Conservation (phyloP, 2,888 invertebrate genomes). For the Chrysodeixis includens region DNA sequence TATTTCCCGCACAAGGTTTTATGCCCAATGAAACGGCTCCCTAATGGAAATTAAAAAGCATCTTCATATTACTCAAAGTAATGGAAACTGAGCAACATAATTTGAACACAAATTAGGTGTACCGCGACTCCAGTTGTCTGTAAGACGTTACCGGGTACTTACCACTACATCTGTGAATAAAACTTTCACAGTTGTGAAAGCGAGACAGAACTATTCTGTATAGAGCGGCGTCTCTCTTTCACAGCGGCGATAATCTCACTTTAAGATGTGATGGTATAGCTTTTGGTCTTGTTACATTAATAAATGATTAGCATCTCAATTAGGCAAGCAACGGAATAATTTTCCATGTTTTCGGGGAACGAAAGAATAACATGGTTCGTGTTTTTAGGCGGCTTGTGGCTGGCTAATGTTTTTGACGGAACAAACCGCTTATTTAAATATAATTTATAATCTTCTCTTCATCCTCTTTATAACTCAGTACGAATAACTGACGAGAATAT, state of each 20-base stretch:
- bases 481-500: no score
- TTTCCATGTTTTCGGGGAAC: neutral
- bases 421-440: neutral
- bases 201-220: no score
- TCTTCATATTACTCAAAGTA: conserved; percentile 51
- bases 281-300: conserved; percentile 23
- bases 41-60: conserved; percentile 56
- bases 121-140: conserved; percentile 44
- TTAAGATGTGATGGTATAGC: no score
- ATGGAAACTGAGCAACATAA: conserved; percentile 50
- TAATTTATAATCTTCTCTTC: neutral
- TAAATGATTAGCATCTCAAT: conserved; percentile 37
- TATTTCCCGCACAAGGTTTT: conserved; percentile 39
- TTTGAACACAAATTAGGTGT: conserved; percentile 50
- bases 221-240: no score
- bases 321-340: conserved; percentile 14
- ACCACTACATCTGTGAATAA: no score
- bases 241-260: no score
- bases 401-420: neutral
- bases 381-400: neutral
- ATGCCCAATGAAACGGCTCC: conserved; percentile 43
- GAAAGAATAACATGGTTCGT: neutral
- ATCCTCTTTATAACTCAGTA: neutral
- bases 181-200: no score
- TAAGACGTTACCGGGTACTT: conserved; percentile 14